phyloP scores from a whole-genome alignment of 2,888 invertebrate genomes.

The Zhuqinia jingwanae region DNA sequence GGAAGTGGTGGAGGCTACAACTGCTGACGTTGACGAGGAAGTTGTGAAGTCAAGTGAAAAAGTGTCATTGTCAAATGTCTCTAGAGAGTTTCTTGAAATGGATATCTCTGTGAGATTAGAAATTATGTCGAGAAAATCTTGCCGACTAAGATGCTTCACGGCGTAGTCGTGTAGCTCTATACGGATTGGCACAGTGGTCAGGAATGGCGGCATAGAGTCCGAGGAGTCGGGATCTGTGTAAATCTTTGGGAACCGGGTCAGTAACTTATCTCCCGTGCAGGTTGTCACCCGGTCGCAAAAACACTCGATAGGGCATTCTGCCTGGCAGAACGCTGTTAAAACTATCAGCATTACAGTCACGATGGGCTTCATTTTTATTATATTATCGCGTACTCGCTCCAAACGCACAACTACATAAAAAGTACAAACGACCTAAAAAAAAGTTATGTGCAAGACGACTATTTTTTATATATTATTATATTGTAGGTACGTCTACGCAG shows the following conservation, averaged over 20 bases:
- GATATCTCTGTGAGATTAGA: slow-evolving; percentile 77
- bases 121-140: slow-evolving; percentile 74
- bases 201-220: neutral
- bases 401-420: neutral
- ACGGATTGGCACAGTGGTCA: slow-evolving; percentile 67
- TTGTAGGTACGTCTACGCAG: neutral
- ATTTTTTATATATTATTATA: too few species aligned
- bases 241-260: slow-evolving; percentile 74
- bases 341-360: slow-evolving; percentile 73
- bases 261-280: slow-evolving; percentile 77
- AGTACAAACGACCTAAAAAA: neutral
- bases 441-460: neutral
- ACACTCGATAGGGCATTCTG: slow-evolving; percentile 79
- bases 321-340: slow-evolving; percentile 75
- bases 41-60: slow-evolving; percentile 67
- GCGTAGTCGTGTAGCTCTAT: slow-evolving; percentile 76
- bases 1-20: slow-evolving; percentile 5
- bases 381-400: neutral
- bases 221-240: slow-evolving; percentile 29
- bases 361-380: slow-evolving; percentile 73
- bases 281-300: slow-evolving; percentile 78
- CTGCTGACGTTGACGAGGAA: slow-evolving; percentile 59
- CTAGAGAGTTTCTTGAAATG: slow-evolving; percentile 76
- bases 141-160: slow-evolving; percentile 71
- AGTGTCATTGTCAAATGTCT: slow-evolving; percentile 76